Evolutionary conservation across 2,113 vertebrate genomes (phyloP).

Genomic region (Strigops habroptila): DNA sequence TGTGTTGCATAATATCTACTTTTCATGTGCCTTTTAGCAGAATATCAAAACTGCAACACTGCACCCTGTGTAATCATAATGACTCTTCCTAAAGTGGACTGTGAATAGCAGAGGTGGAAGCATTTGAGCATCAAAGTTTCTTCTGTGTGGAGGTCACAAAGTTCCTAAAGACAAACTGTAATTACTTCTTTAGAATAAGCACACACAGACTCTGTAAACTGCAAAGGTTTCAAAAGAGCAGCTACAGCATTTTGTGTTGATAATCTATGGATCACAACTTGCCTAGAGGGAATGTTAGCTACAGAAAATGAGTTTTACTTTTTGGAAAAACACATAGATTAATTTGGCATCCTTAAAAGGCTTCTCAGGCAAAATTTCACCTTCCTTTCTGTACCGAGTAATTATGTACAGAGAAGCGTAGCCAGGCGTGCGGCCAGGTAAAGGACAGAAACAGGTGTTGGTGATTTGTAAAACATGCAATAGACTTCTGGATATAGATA

Average conservation of each 20-base stretch:
- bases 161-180: neutral
- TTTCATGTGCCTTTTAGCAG: neutral
- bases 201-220: neutral
- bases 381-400: neutral
- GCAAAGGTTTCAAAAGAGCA: neutral
- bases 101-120: neutral
- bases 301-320: neutral
- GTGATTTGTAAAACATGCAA: neutral
- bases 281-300: neutral
- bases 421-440: neutral
- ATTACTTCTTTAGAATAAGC: neutral
- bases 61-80: neutral
- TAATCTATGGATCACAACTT: constrained; percentile 3
- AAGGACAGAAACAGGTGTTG: neutral
- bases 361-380: neutral
- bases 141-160: neutral
- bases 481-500: neutral
- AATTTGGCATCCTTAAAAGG: neutral
- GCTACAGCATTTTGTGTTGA: neutral
- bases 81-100: neutral
- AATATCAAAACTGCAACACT: neutral
- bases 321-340: neutral
- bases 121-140: neutral
- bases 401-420: neutral
- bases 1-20: neutral